phyloP scores from a whole-genome alignment of 30 jellyfish, hydroid and myxozoan species.

The Turritopsis rubra region DNA sequence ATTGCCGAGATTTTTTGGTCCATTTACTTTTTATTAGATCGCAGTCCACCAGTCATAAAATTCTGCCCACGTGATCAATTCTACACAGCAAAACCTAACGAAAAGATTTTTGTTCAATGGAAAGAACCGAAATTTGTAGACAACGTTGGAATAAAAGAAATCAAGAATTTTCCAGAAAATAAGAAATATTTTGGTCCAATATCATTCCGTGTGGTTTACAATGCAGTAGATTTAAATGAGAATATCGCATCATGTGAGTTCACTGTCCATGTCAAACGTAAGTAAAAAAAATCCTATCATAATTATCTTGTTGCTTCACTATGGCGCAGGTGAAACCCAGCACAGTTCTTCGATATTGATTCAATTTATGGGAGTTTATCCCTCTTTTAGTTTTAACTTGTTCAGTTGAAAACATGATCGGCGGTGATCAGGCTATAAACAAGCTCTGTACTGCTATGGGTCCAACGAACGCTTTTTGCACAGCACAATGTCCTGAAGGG shows the following conservation, averaged over 20 bases:
- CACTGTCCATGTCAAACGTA: conserved; percentile 45
- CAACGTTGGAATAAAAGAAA: conserved; percentile 33
- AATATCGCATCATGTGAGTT: conserved; percentile 37
- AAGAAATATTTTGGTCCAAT: conserved; percentile 36
- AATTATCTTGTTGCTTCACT: neutral
- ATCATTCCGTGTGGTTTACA: conserved; percentile 29
- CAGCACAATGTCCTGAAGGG: conserved; percentile 16
- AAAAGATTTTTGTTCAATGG: conserved; percentile 43
- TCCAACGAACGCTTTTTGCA: conserved; percentile 7
- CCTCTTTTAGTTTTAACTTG: neutral
- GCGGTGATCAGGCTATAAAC: conserved; percentile 32
- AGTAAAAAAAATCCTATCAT: neutral
- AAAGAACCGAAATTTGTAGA: conserved; percentile 61
- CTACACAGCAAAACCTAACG: conserved; percentile 34
- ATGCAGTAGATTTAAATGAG: conserved; percentile 45
- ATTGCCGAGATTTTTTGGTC: neutral
- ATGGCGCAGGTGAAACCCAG: neutral
- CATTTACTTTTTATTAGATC: conserved; percentile 22
- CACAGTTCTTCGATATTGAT: neutral
- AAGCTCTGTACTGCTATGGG: conserved; percentile 24
- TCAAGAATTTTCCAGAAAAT: neutral
- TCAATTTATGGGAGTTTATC: neutral
- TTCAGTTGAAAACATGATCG: neutral
- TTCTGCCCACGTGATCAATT: conserved; percentile 39
- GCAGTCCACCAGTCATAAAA: conserved; percentile 50